These are phyloP conservation scores for Himalopsyche tibetana DNA, from an alignment of 2,888 invertebrate species.

Conservation along the genomic window DNA sequence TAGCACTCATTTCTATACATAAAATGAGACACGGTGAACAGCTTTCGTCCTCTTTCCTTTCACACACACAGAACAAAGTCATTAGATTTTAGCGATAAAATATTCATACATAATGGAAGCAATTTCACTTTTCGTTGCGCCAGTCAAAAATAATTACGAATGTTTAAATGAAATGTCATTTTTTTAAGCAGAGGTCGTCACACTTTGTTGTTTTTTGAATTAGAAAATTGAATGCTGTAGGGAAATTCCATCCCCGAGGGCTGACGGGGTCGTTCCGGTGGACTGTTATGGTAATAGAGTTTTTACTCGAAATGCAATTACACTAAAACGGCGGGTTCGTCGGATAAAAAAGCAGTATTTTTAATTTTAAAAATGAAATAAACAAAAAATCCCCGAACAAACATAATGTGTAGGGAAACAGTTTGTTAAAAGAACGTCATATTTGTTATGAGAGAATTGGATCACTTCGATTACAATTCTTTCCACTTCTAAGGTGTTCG, in stretches of 20 bases:
- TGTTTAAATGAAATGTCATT: background rate
- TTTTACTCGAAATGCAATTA: slow-evolving; percentile 25
- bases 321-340: background rate
- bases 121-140: too few relatives aligned
- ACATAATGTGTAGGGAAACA: background rate
- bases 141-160: background rate
- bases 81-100: too few relatives aligned
- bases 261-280: background rate
- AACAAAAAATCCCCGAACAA: background rate
- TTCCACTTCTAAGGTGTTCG: too few relatives aligned
- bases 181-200: slow-evolving; percentile 7
- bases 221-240: background rate
- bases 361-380: background rate
- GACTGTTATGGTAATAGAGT: background rate
- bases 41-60: too few relatives aligned
- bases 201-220: background rate
- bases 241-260: background rate
- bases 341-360: background rate
- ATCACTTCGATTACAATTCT: too few relatives aligned
- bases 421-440: too few relatives aligned
- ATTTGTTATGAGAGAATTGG: too few relatives aligned
- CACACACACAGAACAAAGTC: too few relatives aligned
- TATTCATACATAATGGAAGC: too few relatives aligned
- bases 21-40: too few relatives aligned
- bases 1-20: too few relatives aligned